Evolutionary conservation across 2,113 vertebrate species (phyloP).

Genomic region (Tringa solitaria): DNA sequence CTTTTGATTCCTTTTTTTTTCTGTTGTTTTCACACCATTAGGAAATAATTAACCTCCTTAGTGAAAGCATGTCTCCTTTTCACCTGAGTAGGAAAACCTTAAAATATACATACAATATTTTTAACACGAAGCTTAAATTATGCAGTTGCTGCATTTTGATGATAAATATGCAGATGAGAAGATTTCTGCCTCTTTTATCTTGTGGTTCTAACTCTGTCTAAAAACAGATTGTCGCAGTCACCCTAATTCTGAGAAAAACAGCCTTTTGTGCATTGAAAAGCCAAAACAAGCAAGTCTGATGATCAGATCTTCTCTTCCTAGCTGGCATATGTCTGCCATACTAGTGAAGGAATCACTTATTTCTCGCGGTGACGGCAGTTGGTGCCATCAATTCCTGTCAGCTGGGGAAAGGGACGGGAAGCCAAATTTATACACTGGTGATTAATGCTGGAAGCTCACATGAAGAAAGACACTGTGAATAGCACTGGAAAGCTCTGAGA

Average conservation of each 20-base stretch:
- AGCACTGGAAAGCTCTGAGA: background rate
- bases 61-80: conserved; percentile 71
- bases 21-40: conserved; percentile 69
- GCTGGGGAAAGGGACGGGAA: conserved; percentile 2
- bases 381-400: conserved; percentile 60
- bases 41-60: conserved; percentile 77
- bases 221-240: conserved; percentile 71
- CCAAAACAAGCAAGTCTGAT: conserved; percentile 55
- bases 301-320: conserved; percentile 47
- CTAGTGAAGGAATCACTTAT: conserved; percentile 49
- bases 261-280: conserved; percentile 60
- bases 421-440: conserved; percentile 28
- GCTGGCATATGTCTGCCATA: conserved; percentile 54
- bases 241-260: conserved; percentile 69
- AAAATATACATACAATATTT: conserved; percentile 74
- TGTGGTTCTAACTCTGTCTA: conserved; percentile 61
- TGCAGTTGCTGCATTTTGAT: conserved; percentile 73
- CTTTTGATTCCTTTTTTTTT: conserved; percentile 56
- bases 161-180: conserved; percentile 72
- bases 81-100: conserved; percentile 71
- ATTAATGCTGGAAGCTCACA: conserved; percentile 38
- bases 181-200: conserved; percentile 57
- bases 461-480: background rate
- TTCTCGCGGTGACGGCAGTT: conserved; percentile 29
- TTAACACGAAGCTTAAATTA: conserved; percentile 76